Conservation (phyloP, 1,140 invertebrate species). For the Ctenoplectra terminalis region DNA sequence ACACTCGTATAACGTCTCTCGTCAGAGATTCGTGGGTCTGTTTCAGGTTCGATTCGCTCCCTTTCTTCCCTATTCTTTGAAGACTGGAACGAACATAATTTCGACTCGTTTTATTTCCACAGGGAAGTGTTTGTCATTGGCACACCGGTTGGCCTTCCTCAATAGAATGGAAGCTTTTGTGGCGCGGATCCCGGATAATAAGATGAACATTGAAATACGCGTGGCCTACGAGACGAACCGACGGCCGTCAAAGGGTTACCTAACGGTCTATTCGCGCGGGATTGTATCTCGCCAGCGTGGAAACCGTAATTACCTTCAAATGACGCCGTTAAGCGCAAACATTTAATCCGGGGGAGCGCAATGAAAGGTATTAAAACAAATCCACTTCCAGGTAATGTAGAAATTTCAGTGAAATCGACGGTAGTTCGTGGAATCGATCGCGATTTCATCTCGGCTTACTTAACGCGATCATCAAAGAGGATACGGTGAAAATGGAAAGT, state of each 20-base stretch:
- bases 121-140: constrained; percentile 1
- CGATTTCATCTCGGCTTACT: constrained; percentile 13
- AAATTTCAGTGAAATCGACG: constrained; percentile 47
- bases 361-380: constrained; percentile 55
- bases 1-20: background rate
- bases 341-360: constrained; percentile 43
- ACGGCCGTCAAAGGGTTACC: constrained; percentile 35
- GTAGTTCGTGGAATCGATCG: constrained; percentile 3
- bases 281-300: constrained; percentile 35
- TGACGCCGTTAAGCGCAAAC: constrained; percentile 51
- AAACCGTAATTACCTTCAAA: constrained; percentile 52
- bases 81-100: background rate
- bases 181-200: constrained; percentile 29
- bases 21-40: constrained; percentile 1
- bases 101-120: background rate
- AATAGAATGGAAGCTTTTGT: constrained; percentile 6
- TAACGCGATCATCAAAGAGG: background rate
- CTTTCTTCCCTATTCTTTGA: background rate
- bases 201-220: constrained; percentile 29
- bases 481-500: background rate
- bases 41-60: background rate
- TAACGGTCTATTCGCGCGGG: constrained; percentile 5
- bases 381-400: constrained; percentile 45
- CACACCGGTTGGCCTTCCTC: background rate
- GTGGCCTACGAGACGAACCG: constrained; percentile 2